phyloP scores from a whole-genome alignment of 2,888 invertebrate species.

The Drosophila nigricruria region DNA sequence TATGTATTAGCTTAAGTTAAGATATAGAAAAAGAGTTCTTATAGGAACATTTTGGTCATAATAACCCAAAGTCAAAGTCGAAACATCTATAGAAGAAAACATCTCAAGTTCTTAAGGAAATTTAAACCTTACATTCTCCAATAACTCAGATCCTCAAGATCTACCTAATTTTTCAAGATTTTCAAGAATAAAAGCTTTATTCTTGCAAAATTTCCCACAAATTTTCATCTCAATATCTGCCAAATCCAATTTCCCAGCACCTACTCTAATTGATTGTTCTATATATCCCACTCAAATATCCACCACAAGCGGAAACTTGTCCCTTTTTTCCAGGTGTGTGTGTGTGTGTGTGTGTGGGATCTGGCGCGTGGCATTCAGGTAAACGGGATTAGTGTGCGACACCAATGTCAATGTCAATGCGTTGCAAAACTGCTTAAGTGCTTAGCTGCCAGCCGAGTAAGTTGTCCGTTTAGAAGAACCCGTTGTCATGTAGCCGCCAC shows the following conservation, averaged over 20 bases:
- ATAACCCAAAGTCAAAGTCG: too few relatives aligned
- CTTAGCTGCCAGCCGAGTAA: slow-evolving; percentile 37
- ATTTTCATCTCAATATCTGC: background rate
- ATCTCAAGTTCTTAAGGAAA: too few relatives aligned
- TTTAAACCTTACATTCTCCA: too few relatives aligned
- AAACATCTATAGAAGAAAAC: too few relatives aligned
- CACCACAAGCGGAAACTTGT: background rate
- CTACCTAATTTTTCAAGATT: too few relatives aligned
- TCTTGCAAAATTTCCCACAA: too few relatives aligned
- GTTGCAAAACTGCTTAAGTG: slow-evolving; percentile 40
- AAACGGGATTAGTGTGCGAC: slow-evolving; percentile 56
- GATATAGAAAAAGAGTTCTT: too few relatives aligned
- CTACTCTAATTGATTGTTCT: background rate
- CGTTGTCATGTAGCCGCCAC: slow-evolving; percentile 10
- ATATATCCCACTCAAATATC: background rate
- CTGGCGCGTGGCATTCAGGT: slow-evolving; percentile 34
- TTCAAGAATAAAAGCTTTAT: too few relatives aligned
- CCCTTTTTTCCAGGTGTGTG: background rate
- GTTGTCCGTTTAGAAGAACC: slow-evolving; percentile 25
- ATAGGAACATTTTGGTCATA: too few relatives aligned
- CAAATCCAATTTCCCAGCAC: background rate
- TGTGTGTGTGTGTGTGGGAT: slow-evolving; percentile 11
- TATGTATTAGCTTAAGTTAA: background rate
- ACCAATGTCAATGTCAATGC: slow-evolving; percentile 60
- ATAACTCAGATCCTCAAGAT: too few relatives aligned